phyloP scores from a whole-genome alignment of 2,797 vertebrate genomes.

The Microchirus variegatus region DNA sequence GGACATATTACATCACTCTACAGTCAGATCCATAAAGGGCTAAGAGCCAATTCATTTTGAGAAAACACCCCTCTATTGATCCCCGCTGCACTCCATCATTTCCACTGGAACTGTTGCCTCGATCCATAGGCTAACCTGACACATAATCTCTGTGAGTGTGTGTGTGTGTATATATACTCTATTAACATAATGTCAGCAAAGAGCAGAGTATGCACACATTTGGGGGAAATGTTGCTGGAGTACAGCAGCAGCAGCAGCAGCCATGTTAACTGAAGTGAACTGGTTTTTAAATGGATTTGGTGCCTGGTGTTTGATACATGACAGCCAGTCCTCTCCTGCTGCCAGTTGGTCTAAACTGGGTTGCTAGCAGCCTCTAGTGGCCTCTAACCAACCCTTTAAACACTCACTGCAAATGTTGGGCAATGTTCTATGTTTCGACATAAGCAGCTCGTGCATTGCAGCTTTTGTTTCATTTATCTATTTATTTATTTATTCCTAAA shows the following conservation, averaged over 20 bases:
- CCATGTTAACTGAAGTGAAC: constrained; percentile 23
- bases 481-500: background rate
- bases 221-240: constrained; percentile 1
- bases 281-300: constrained; percentile 39
- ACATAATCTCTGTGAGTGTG: constrained; percentile 60
- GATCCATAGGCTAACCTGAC: constrained; percentile 71
- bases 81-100: constrained; percentile 74
- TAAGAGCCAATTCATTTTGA: constrained; percentile 80
- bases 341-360: constrained; percentile 59
- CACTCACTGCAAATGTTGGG: constrained; percentile 26
- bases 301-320: constrained; percentile 28
- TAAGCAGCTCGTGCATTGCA: constrained; percentile 4
- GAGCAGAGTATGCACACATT: constrained; percentile 11
- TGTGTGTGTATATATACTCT: constrained; percentile 21
- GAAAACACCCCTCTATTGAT: constrained; percentile 79
- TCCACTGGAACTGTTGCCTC: constrained; percentile 73
- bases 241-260: background rate
- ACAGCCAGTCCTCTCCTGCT: constrained; percentile 22
- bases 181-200: constrained; percentile 55
- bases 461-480: background rate
- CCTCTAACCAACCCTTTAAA: constrained; percentile 44
- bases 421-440: constrained; percentile 2
- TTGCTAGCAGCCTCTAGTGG: constrained; percentile 80
- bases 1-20: constrained; percentile 69
- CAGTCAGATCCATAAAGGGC: constrained; percentile 77